These are phyloP conservation scores for Galbula dea DNA, from an alignment of 2,113 vertebrate genomes.

Conservation along the genomic window DNA sequence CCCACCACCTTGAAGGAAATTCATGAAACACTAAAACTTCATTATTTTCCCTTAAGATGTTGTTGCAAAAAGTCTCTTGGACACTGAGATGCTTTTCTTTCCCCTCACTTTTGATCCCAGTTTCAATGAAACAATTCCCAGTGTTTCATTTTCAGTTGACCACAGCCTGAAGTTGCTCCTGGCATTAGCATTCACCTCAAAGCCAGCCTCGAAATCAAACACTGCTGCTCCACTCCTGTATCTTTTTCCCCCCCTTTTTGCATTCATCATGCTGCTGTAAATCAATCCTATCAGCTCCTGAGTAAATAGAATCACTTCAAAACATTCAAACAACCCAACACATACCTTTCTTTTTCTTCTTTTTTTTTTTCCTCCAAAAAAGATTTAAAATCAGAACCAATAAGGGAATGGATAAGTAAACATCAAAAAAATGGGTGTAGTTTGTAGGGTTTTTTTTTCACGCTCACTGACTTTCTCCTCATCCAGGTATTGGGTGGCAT, in stretches of 20 bases:
- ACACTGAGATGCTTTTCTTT: accelerated
- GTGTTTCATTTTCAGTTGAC: background rate
- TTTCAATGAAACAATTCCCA: background rate
- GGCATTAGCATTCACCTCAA: background rate
- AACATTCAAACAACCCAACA: background rate
- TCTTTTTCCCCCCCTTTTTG: background rate
- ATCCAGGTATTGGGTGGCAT: background rate
- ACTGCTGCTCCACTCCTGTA: background rate
- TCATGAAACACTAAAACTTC: background rate
- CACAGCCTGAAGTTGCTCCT: background rate
- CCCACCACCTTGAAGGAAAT: background rate
- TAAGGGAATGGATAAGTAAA: background rate
- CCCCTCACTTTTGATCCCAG: background rate
- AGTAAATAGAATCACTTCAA: background rate
- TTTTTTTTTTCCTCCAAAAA: no score
- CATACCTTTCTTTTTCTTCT: background rate
- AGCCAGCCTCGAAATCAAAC: slow-evolving; percentile 2
- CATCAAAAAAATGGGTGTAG: background rate
- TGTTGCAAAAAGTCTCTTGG: background rate
- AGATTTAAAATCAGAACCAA: background rate
- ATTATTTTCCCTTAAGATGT: background rate
- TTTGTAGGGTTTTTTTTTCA: background rate
- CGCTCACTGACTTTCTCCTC: background rate
- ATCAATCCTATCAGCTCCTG: background rate
- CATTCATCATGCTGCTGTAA: background rate